phyloP scores from a whole-genome alignment of 2,888 invertebrate genomes.

The Caenorhabditis sp. region DNA sequence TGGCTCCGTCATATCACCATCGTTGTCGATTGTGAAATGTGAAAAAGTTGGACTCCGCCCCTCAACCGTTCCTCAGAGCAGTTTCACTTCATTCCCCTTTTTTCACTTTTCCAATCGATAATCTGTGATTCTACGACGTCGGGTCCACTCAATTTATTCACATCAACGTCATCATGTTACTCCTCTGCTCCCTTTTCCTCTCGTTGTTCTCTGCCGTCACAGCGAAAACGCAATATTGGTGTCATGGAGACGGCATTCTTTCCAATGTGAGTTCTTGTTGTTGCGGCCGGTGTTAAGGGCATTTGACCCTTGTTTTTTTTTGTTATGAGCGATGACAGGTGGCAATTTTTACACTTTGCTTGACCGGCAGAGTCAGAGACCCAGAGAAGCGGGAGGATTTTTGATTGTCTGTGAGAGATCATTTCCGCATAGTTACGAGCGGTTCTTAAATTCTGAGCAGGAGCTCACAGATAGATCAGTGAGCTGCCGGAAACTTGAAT shows the following conservation, averaged over 20 bases:
- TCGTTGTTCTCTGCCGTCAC: background rate
- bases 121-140: background rate
- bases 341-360: too few relatives aligned
- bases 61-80: constrained; percentile 15
- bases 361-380: too few relatives aligned
- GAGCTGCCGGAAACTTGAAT: background rate
- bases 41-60: constrained; percentile 40
- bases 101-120: background rate
- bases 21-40: constrained; percentile 36
- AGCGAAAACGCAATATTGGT: constrained; percentile 48
- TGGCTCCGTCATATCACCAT: constrained; percentile 9
- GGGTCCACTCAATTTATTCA: background rate
- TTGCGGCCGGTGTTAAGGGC: background rate
- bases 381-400: too few relatives aligned
- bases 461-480: background rate
- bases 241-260: constrained; percentile 53
- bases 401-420: too few relatives aligned
- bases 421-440: too few relatives aligned
- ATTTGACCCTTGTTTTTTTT: background rate
- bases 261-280: constrained; percentile 47
- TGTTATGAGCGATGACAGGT: too few relatives aligned
- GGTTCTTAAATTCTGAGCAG: too few relatives aligned
- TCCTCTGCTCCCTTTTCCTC: background rate
- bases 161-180: background rate
- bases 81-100: constrained; percentile 14